Conservation (phyloP, 2,113 vertebrate species). For the Mesembrinibis cayennensis region DNA sequence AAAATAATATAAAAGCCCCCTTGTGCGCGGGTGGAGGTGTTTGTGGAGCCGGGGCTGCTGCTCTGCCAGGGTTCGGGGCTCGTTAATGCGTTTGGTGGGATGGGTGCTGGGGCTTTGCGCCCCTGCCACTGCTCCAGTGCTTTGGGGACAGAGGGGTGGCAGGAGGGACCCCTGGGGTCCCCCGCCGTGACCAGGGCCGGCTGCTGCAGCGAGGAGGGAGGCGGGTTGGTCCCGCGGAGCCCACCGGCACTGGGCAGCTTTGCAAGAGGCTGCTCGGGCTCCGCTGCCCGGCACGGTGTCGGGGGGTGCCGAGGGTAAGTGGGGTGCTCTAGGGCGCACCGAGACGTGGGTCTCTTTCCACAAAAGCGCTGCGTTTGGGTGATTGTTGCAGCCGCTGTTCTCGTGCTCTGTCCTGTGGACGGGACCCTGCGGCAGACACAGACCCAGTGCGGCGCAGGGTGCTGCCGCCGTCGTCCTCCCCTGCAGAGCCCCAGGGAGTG, state of each 20-base stretch:
- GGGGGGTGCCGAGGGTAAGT: not conserved
- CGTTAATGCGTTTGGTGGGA: not conserved
- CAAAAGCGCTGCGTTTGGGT: not conserved
- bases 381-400: no score
- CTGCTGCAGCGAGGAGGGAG: not conserved
- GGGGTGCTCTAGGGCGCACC: not conserved
- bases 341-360: no score
- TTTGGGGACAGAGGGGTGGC: not conserved
- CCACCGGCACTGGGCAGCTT: not conserved
- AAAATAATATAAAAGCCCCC: not conserved
- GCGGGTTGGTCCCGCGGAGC: fast-evolving
- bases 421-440: not conserved
- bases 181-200: no score
- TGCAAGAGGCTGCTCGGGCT: not conserved
- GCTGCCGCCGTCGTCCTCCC: not conserved
- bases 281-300: fast-evolving
- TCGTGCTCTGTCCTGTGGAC: not conserved
- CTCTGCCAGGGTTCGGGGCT: not conserved
- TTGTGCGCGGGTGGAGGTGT: not conserved
- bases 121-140: not conserved
- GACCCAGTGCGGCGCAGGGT: not conserved
- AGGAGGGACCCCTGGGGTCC: not conserved
- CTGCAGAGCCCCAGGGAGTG: not conserved
- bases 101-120: not conserved
- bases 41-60: not conserved